Percentiles rank a stretch among this genome's conserved stretches.
phyloP scores from a whole-genome alignment of 2,888 invertebrate species.

The Acrobasis repandana region DNA sequence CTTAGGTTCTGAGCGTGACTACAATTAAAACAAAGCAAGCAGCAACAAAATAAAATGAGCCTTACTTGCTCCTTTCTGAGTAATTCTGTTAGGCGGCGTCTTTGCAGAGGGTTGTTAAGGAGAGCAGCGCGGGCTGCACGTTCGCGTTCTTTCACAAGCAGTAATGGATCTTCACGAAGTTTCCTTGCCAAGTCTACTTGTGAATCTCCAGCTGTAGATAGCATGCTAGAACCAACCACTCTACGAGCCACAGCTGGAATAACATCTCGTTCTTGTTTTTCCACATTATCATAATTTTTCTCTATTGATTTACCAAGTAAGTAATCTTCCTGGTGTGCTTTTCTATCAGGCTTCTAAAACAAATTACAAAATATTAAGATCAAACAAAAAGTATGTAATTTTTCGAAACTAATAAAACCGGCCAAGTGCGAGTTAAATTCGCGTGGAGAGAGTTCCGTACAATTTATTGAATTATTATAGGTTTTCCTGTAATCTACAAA shows the following conservation, averaged over 20 bases:
- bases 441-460: no score
- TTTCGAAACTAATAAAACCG: no score
- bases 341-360: slow-evolving; percentile 81
- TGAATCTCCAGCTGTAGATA: slow-evolving; percentile 77
- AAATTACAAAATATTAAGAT: background rate
- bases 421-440: no score
- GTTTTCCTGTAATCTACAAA: no score
- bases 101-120: slow-evolving; percentile 94
- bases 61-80: slow-evolving; percentile 84
- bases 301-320: slow-evolving; percentile 92
- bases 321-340: slow-evolving; percentile 93
- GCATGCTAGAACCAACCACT: slow-evolving; percentile 73
- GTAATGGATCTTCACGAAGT: slow-evolving; percentile 95
- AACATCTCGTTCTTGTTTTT: slow-evolving; percentile 87
- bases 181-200: slow-evolving; percentile 95
- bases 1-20: no score
- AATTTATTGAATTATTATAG: no score
- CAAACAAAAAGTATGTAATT: no score
- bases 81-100: slow-evolving; percentile 92
- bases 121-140: slow-evolving; percentile 93
- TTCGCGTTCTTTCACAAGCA: slow-evolving; percentile 94
- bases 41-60: no score
- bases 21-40: no score
- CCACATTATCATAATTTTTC: slow-evolving; percentile 86
- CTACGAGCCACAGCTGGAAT: slow-evolving; percentile 85